Conservation (phyloP, 2,888 invertebrate species). For the Limnephilus lunatus region DNA sequence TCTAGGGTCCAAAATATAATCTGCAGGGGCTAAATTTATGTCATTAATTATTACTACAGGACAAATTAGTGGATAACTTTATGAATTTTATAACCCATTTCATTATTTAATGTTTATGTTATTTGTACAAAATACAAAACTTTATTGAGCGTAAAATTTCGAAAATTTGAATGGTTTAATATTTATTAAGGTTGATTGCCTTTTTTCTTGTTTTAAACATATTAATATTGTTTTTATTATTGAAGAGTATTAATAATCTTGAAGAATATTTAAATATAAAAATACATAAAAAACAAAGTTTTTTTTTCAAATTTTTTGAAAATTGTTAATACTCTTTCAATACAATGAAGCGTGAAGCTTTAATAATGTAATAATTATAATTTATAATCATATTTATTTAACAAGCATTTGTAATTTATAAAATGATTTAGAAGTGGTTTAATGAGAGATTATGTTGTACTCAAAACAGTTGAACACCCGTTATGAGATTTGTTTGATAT, state of each 20-base stretch:
- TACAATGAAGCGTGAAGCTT: no score
- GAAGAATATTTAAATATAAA: no score
- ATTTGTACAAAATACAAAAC: constrained; percentile 5
- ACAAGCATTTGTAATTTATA: no score
- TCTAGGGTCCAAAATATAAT: background rate
- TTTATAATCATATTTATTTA: no score
- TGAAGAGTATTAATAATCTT: background rate
- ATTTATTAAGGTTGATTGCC: background rate
- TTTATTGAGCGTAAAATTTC: background rate
- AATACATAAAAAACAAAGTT: no score
- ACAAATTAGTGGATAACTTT: constrained; percentile 14
- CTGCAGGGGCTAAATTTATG: background rate
- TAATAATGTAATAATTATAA: no score
- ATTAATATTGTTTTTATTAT: background rate
- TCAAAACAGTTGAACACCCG: background rate
- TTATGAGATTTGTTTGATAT: background rate
- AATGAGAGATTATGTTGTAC: background rate
- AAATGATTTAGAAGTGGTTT: background rate
- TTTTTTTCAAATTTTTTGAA: no score
- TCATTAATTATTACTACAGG: constrained; percentile 25
- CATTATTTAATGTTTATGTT: constrained; percentile 1
- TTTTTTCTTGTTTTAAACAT: background rate
- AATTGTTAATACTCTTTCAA: no score
- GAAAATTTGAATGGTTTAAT: background rate
- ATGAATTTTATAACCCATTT: constrained; percentile 10